Base-by-base conservation (phyloP, 2,888 invertebrate species). In the Abrostola triplasia region DNA sequence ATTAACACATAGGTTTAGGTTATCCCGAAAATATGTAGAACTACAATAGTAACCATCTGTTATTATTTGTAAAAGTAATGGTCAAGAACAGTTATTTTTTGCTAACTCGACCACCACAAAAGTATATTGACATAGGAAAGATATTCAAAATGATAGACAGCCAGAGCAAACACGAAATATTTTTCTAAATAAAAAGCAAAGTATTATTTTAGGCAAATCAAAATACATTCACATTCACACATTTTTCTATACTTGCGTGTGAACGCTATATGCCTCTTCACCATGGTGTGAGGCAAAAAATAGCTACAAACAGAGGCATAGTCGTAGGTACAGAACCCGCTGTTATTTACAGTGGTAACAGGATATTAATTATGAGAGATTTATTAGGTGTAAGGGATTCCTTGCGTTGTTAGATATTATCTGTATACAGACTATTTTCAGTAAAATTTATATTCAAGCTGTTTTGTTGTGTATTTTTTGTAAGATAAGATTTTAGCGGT, bases 361-460 rank as follows among this genome's bases (percentile, higher is more conserved):
- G 77, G 81, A 79, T 81, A 85, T 85, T 85, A 85, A 86, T 86
- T 85, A 85, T 73, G 57, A 73, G 54, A 79, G 80, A 85, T 85
- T 82, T 81, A 85, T 82, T 81, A 60, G 64, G 59, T 73, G 75
- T 63, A 67, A 64, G 68, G 64, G 62, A 63, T 61, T 50, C 68
- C 65, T 54, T 53, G 44, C 61, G 42, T 5, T 56, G 49, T 54
- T 59, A 41, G 59, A 48, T 76, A 68, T 66, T 76, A 73, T 66
- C 69, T 41, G 44, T 40, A n/a, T 36, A 44, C 67, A 13, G 62
- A 51, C 13, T 74, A 64, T 64, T 70, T 69, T 59, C 48, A 52
- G 48, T 8, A 1, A 40, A 48, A 62, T 55, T 70, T 49, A 56
- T 61, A 42, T 61, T n/a, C 1, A 54, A 36, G 54, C 6, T 38